Conservation (phyloP, 2,888 invertebrate species). For the Acleris laterana region DNA sequence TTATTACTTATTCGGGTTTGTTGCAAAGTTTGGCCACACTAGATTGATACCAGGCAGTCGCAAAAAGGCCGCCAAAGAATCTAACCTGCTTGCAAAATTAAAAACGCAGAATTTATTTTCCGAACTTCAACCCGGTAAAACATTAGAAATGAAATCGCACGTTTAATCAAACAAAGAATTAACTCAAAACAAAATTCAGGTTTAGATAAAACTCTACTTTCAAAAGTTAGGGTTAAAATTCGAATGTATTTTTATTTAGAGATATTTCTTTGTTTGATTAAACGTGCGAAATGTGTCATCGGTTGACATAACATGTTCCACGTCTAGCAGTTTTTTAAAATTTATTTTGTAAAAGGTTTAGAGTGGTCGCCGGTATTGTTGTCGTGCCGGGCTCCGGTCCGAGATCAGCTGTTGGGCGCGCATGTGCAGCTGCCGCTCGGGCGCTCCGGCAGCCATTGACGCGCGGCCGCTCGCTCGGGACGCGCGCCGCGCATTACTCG, state of each 20-base stretch:
- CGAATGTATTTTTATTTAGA: too few relatives aligned
- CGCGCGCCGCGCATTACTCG: slow-evolving; percentile 37
- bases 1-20: too few relatives aligned
- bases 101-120: slow-evolving; percentile 13
- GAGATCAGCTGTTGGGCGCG: slow-evolving; percentile 79
- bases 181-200: too few relatives aligned
- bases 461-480: slow-evolving; percentile 41
- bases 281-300: slow-evolving; percentile 32
- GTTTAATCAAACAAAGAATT: too few relatives aligned
- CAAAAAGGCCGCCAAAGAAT: slow-evolving; percentile 1
- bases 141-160: slow-evolving; percentile 30
- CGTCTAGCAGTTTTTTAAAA: slow-evolving; percentile 9
- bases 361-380: slow-evolving; percentile 30
- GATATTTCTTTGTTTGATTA: too few relatives aligned
- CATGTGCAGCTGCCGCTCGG: slow-evolving; percentile 72
- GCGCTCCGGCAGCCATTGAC: slow-evolving; percentile 60
- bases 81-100: slow-evolving; percentile 21
- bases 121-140: slow-evolving; percentile 10
- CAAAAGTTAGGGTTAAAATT: too few relatives aligned
- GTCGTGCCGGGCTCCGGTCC: slow-evolving; percentile 36
- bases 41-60: background rate
- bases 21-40: background rate
- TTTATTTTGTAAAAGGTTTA: slow-evolving; percentile 13
- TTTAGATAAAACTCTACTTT: too few relatives aligned
- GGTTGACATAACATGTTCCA: background rate